phyloP scores from a whole-genome alignment of 2,797 vertebrate genomes.

The Danionella dracula region DNA sequence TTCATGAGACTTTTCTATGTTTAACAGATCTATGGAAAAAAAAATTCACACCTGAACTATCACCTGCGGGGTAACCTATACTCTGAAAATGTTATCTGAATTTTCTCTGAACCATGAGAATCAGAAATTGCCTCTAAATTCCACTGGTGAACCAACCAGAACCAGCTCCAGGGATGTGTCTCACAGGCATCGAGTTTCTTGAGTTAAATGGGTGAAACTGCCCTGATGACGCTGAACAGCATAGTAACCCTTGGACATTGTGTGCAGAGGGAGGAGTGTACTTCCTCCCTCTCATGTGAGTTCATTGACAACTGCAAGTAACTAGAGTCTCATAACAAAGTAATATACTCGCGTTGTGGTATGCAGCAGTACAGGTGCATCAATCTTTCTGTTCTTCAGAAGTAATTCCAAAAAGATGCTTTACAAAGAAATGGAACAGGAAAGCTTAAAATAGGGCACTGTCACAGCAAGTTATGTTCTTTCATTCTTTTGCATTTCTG shows the following conservation, averaged over 20 bases:
- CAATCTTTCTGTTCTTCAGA: conserved; percentile 20
- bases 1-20: background rate
- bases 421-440: background rate
- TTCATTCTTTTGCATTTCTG: too few relatives aligned
- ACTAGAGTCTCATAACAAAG: conserved; percentile 25
- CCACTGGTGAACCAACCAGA: conserved; percentile 25
- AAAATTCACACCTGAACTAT: background rate
- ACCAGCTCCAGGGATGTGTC: conserved; percentile 17
- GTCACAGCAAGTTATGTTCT: too few relatives aligned
- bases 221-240: conserved; percentile 24
- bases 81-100: background rate
- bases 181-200: conserved; percentile 41
- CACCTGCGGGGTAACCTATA: background rate
- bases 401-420: conserved; percentile 28
- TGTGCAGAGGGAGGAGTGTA: conserved; percentile 41
- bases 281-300: conserved; percentile 27
- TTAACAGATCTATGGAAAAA: background rate
- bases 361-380: conserved; percentile 43
- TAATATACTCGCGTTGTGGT: conserved; percentile 11
- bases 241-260: conserved; percentile 29
- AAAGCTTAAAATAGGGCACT: background rate
- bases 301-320: conserved; percentile 30
- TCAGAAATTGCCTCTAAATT: conserved; percentile 12
- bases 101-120: background rate
- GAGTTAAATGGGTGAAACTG: conserved; percentile 37